Evolutionary conservation across 64 coral and sea anemone species (phyloP).

Genomic region (Exaiptasia diaphana): DNA sequence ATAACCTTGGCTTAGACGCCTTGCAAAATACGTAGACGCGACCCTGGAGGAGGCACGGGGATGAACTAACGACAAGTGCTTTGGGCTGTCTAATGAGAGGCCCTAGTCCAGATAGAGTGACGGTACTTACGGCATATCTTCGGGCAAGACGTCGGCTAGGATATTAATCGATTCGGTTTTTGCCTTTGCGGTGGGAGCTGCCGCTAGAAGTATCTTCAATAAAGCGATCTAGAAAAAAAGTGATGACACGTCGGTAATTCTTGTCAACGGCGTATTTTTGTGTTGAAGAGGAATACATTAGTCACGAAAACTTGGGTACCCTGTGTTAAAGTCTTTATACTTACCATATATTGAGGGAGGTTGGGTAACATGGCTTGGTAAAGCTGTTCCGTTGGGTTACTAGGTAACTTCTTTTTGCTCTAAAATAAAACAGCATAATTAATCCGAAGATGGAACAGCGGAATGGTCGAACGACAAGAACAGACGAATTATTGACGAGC

Average conservation of each 20-base stretch:
- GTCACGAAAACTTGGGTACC: not conserved
- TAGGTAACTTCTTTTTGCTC: conserved; percentile 52
- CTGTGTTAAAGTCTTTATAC: no score
- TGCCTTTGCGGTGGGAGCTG: conserved; percentile 94
- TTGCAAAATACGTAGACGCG: no score
- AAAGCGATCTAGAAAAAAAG: conserved; percentile 70
- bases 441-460: not conserved
- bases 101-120: no score
- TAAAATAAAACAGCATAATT: not conserved
- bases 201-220: conserved; percentile 87
- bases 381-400: conserved; percentile 65
- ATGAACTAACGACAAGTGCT: no score
- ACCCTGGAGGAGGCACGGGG: no score
- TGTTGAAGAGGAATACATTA: not conserved
- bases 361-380: conserved; percentile 93
- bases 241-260: not conserved
- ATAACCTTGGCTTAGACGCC: no score
- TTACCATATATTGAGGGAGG: conserved; percentile 92
- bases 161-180: conserved; percentile 98
- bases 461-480: no score
- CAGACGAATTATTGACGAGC: no score
- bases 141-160: conserved; percentile 86
- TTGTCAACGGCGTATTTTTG: not conserved
- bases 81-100: no score
- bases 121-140: conserved; percentile 98